These are phyloP conservation scores for Chloebia gouldiae DNA, from an alignment of 2,113 vertebrate genomes.

Conservation along the genomic window DNA sequence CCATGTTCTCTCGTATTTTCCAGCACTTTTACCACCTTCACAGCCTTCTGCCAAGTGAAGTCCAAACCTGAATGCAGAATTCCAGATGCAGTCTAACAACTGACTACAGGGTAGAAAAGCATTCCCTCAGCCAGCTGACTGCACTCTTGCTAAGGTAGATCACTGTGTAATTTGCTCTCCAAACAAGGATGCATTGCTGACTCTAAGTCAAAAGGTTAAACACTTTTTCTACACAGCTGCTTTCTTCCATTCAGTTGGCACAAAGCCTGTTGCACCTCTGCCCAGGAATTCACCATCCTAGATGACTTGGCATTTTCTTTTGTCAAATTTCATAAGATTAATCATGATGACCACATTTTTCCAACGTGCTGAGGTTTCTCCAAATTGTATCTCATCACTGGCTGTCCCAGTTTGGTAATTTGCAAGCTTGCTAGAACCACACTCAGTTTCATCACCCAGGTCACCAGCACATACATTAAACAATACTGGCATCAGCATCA, in stretches of 20 bases:
- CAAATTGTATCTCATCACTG: neutral
- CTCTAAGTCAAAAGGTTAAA: neutral
- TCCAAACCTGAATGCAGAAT: neutral
- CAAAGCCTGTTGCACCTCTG: neutral
- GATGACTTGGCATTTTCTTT: neutral
- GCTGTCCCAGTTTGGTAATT: neutral
- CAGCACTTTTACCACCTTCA: neutral
- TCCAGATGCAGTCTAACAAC: neutral
- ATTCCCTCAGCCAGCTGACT: neutral
- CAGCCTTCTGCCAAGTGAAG: neutral
- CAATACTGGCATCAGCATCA: neutral
- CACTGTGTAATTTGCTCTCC: too few species aligned
- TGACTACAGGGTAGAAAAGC: neutral
- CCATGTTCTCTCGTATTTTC: neutral
- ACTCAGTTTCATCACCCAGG: neutral
- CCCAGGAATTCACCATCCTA: neutral
- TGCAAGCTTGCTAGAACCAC: neutral
- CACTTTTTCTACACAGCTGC: neutral
- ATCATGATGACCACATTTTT: neutral
- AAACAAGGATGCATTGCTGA: neutral
- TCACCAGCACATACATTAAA: neutral
- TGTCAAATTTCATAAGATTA: neutral
- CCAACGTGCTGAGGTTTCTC: neutral
- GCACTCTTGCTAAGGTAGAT: neutral
- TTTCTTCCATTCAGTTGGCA: neutral